Evolutionary conservation across 2,888 invertebrate species (phyloP).

Genomic region (Temnothorax ravouxi): DNA sequence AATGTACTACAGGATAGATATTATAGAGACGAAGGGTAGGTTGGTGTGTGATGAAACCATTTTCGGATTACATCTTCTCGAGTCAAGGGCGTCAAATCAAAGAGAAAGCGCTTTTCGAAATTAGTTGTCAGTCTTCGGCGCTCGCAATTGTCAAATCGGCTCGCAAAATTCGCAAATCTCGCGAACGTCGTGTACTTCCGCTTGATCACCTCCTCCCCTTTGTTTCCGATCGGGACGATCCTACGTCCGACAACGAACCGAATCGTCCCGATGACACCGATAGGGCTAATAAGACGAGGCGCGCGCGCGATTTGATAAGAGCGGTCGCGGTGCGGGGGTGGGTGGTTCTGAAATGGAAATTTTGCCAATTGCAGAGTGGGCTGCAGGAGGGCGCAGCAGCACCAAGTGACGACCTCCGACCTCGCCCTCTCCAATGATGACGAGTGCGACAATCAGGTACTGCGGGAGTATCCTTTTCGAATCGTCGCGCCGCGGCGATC

Average conservation of each 20-base stretch:
- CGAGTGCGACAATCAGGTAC: slow-evolving; percentile 86
- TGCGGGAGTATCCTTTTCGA: slow-evolving; percentile 47
- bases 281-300: slow-evolving; percentile 24
- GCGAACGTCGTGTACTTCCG: background rate
- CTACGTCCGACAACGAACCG: slow-evolving; percentile 23
- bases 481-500: slow-evolving; percentile 30
- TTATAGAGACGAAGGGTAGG: slow-evolving; percentile 44
- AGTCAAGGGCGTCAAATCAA: background rate
- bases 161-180: background rate
- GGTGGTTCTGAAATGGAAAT: slow-evolving; percentile 74
- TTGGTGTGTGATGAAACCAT: slow-evolving; percentile 9
- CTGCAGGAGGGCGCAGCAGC: slow-evolving; percentile 84
- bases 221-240: slow-evolving; percentile 50
- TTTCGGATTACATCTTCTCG: slow-evolving; percentile 22
- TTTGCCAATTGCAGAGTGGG: slow-evolving; percentile 83
- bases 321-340: slow-evolving; percentile 42
- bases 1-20: background rate
- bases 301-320: slow-evolving; percentile 42
- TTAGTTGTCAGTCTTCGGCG: slow-evolving; percentile 11
- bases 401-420: slow-evolving; percentile 86
- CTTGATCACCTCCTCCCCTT: slow-evolving; percentile 43
- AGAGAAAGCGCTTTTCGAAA: background rate
- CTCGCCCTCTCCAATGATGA: slow-evolving; percentile 86
- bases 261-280: slow-evolving; percentile 36
- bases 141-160: background rate